Conservation (phyloP, 1,140 invertebrate species). For the Spodoptera frugiperda region DNA sequence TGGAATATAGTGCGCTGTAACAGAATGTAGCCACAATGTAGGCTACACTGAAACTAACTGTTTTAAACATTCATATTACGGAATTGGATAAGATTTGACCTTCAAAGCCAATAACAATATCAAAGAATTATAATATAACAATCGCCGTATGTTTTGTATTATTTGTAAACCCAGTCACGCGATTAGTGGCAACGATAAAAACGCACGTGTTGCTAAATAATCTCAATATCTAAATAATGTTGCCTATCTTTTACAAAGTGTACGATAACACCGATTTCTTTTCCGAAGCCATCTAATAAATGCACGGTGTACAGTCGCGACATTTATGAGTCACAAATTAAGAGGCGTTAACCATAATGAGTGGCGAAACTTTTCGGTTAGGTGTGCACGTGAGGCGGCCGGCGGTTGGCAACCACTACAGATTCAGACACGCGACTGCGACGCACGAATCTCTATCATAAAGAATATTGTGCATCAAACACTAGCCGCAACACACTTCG, state of each 20-base stretch:
- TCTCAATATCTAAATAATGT: not conserved
- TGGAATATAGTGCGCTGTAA: not conserved
- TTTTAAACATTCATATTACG: no score
- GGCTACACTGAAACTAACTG: no score
- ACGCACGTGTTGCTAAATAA: no score
- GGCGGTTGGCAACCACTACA: constrained; percentile 1
- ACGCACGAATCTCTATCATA: constrained; percentile 7
- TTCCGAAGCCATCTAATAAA: constrained; percentile 7
- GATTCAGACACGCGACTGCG: not conserved
- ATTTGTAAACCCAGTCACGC: no score
- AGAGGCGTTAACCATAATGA: constrained; percentile 8
- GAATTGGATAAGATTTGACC: no score
- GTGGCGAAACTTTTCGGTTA: constrained; percentile 22
- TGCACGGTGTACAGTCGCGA: not conserved
- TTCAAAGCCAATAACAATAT: no score
- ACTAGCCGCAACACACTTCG: not conserved
- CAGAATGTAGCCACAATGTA: not conserved
- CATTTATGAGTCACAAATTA: constrained; percentile 38
- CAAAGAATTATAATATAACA: no score
- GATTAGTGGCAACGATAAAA: no score
- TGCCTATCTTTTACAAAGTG: not conserved
- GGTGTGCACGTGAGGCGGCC: not conserved
- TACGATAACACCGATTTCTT: constrained; percentile 15
- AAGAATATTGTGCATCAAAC: constrained; percentile 14
- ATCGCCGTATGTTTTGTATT: no score